These are phyloP conservation scores for human DNA, from an alignment of 2,113 vertebrate species.

Conservation along the genomic window DNA sequence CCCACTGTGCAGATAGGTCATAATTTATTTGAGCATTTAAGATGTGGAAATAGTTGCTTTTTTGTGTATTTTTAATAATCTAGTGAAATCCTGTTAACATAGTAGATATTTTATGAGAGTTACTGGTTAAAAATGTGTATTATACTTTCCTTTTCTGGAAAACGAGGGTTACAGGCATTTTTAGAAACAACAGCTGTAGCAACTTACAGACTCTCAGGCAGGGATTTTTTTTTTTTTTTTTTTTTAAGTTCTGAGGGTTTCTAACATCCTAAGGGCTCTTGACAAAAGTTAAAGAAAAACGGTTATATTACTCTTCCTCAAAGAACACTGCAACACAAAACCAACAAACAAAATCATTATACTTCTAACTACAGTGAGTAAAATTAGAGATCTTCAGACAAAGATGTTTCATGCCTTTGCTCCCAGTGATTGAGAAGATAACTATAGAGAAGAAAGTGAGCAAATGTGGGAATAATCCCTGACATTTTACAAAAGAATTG, in stretches of 20 bases:
- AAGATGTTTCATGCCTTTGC: neutral
- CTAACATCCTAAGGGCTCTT: neutral
- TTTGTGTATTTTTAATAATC: neutral
- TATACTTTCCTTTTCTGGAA: neutral
- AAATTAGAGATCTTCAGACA: neutral
- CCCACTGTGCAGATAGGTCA: neutral
- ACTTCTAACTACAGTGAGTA: neutral
- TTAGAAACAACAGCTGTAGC: neutral
- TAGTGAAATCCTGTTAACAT: neutral
- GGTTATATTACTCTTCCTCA: neutral
- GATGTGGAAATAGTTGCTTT: conserved; percentile 5
- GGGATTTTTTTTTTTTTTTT: neutral
- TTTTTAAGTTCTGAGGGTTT: neutral
- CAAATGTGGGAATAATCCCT: neutral
- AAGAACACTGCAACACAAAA: neutral
- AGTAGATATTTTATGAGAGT: conserved; percentile 14
- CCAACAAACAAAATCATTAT: neutral
- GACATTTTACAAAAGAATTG: neutral
- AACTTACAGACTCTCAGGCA: neutral
- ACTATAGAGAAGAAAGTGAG: neutral
- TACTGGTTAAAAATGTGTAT: neutral
- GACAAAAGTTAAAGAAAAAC: neutral
- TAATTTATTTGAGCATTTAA: conserved; percentile 16
- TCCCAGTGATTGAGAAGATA: neutral
- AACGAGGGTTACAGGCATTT: neutral